Conservation (phyloP, 2,113 vertebrate species). For the Sebastes schlegelii region DNA sequence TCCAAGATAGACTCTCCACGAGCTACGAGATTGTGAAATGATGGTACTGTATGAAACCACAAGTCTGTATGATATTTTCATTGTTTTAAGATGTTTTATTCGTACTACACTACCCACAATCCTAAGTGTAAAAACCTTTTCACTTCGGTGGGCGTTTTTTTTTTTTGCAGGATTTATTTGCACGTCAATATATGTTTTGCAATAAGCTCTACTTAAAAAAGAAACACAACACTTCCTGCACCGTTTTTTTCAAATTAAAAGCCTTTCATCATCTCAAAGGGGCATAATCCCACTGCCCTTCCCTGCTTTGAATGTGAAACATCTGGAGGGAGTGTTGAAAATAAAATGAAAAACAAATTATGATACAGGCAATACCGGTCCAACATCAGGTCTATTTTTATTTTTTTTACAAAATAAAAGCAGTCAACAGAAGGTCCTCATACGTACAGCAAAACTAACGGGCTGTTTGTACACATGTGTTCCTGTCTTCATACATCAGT, state of each 20-base stretch:
- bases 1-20: too few relatives aligned
- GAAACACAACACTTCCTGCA: not conserved
- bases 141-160: too few relatives aligned
- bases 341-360: not conserved
- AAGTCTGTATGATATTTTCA: too few relatives aligned
- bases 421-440: not conserved
- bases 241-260: not conserved
- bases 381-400: not conserved
- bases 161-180: too few relatives aligned
- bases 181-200: too few relatives aligned
- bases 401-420: not conserved
- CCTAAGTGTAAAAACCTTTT: too few relatives aligned
- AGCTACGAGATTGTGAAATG: too few relatives aligned
- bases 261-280: not conserved
- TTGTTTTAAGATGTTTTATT: too few relatives aligned
- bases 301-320: not conserved
- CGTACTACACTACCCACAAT: too few relatives aligned
- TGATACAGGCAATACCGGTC: not conserved
- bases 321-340: not conserved
- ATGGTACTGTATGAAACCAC: too few relatives aligned
- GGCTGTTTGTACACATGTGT: constrained; percentile 8
- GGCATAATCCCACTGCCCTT: not conserved
- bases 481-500: constrained; percentile 44
- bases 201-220: too few relatives aligned
- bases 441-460: not conserved